Evolutionary conservation across 1,140 invertebrate genomes (phyloP).

Genomic region (Andrena cerasifolii): DNA sequence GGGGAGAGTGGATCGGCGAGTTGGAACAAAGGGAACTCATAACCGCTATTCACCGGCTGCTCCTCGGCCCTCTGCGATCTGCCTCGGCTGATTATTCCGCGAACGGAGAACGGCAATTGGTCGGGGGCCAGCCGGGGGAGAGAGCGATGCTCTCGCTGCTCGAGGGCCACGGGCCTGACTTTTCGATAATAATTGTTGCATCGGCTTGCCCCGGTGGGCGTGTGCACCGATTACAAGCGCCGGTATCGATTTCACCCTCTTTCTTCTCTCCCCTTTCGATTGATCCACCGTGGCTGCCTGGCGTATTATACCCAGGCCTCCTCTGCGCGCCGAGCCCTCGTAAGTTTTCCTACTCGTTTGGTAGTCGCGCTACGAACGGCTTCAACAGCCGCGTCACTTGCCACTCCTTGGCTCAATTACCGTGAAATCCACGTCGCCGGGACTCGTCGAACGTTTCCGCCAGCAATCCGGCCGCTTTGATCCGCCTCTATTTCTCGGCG

Average conservation of each 20-base stretch:
- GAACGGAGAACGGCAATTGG: slow-evolving; percentile 50
- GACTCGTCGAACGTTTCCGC: no score
- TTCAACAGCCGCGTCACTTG: no score
- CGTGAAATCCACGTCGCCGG: no score
- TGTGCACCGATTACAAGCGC: slow-evolving; percentile 36
- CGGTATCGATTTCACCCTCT: slow-evolving; percentile 21
- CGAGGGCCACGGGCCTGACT: slow-evolving; percentile 15
- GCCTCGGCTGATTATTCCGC: slow-evolving; percentile 47
- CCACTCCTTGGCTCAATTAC: no score
- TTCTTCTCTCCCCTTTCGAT: no score
- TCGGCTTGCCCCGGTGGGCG: slow-evolving; percentile 26
- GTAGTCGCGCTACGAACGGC: no score
- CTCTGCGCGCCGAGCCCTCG: no score
- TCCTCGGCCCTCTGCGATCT: slow-evolving; percentile 38
- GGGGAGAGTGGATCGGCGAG: slow-evolving; percentile 64
- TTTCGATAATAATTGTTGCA: slow-evolving; percentile 44
- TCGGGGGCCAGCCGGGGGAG: neutral
- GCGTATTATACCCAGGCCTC: no score
- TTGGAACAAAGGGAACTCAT: slow-evolving; percentile 74
- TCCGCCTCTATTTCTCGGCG: no score
- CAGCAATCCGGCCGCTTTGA: no score
- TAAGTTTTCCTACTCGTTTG: no score
- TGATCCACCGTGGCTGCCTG: no score
- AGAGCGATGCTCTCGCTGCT: slow-evolving; percentile 26
- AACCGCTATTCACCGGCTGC: slow-evolving; percentile 56